Percentiles rank a stretch among this genome's conserved stretches.
phyloP scores from a whole-genome alignment of 2,797 vertebrate species.

The Carcharodon carcharias region DNA sequence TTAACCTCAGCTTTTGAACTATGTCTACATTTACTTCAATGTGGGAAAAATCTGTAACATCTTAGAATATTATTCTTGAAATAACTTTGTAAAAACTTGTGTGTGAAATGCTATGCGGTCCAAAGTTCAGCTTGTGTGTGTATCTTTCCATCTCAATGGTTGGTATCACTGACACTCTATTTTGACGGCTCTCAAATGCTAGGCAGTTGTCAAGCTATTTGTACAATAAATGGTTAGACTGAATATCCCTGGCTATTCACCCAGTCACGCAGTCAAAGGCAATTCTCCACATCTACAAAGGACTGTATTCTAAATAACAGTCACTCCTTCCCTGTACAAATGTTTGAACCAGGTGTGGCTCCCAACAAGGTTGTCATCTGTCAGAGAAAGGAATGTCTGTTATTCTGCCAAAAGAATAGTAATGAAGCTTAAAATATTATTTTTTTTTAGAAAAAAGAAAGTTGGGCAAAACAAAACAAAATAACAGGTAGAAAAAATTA shows the following conservation, averaged over 20 bases:
- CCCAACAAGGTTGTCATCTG: conserved; percentile 21
- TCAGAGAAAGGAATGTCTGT: conserved; percentile 31
- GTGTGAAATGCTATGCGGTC: not conserved
- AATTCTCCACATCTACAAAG: conserved; percentile 16
- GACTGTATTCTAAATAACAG: conserved; percentile 26
- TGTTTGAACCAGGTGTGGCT: conserved; percentile 35
- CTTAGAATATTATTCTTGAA: not conserved
- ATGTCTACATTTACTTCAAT: not conserved
- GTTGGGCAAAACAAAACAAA: not conserved
- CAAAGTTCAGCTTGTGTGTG: not conserved
- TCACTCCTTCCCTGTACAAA: conserved; percentile 35
- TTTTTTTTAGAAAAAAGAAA: not conserved
- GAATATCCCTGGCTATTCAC: conserved; percentile 24
- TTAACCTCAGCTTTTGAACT: not conserved
- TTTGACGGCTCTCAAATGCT: not conserved
- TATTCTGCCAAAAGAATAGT: not conserved
- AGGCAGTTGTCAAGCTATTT: conserved; percentile 9
- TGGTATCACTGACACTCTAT: not conserved
- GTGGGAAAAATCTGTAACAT: not conserved
- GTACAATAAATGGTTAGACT: conserved; percentile 23
- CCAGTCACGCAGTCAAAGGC: conserved; percentile 21
- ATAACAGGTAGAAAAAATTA: not conserved
- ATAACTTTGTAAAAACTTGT: not conserved
- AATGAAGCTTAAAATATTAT: not conserved
- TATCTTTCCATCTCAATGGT: not conserved